Base-by-base conservation (phyloP, 2,888 invertebrate species). In the Raillietiella orientalis region DNA sequence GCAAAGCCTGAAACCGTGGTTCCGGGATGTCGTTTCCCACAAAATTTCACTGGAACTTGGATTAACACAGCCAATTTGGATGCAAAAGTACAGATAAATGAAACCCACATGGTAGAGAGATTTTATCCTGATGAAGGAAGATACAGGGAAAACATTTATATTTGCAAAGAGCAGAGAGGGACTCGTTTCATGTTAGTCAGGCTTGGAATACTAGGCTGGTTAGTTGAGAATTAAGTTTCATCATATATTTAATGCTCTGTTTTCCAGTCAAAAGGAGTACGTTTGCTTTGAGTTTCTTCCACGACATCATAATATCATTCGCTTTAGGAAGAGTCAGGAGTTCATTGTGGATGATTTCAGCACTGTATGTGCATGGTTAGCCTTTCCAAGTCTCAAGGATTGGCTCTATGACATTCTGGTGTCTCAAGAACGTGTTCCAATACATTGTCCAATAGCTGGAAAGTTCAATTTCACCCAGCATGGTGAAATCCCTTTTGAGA, bases 1-100 rank as follows among this genome's bases (percentile, higher is more conserved):
- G 52, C 59, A 3, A 70, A 82, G 54, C 58, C 75, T 0, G 79
- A 82, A 50, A 62, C 70, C 5, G 77, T 84, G 1, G 66, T 69
- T 34, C 71, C 90, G 3, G 72, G 77, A 1, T 93, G 90, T 41
- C 62, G 75, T 23, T 47, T 93, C 30, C 84, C 90, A 0, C 70
- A 77, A 43, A 87, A 90, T 44, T 82, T 82, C 47, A 62, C 69
- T 1, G 87, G 93, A 1, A 62, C 71, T 13, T 93, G 90, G 90
- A 75, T 87, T 26, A 90, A 90, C 40, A 87, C 90, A 0, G 87
- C 87, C 1, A 87, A 90, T 42, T 72, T 82, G 34, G 84, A 87
- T 45, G 87, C 87, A 1, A 77, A 84, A 46, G 66, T 84, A 1
- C 58, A 62, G 23, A 79, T 93, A 21, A 90, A 90, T 41, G 74